These are phyloP conservation scores for Esox masquinongy DNA, from an alignment of 2,797 vertebrate genomes.

Conservation along the genomic window DNA sequence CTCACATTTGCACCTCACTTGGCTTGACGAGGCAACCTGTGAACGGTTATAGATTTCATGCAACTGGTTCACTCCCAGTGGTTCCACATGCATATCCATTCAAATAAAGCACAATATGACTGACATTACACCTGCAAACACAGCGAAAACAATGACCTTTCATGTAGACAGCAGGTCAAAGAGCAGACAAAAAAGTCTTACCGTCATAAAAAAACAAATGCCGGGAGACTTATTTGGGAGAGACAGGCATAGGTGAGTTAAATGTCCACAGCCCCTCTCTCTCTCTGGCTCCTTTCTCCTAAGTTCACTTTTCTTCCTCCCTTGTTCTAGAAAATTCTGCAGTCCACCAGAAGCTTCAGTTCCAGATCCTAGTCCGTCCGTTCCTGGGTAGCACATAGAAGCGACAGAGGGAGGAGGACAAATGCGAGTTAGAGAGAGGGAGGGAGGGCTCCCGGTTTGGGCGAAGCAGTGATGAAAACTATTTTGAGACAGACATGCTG, in stretches of 20 bases:
- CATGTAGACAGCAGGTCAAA: conserved; percentile 39
- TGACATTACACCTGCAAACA: neutral
- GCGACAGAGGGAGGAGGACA: conserved; percentile 52
- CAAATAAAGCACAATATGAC: neutral
- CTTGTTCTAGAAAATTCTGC: conserved; percentile 32
- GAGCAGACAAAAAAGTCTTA: conserved; percentile 51
- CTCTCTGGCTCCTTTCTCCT: conserved; percentile 62
- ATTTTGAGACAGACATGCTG: conserved; percentile 85
- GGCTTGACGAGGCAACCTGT: neutral
- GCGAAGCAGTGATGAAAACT: conserved; percentile 79
- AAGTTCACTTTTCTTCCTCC: conserved; percentile 47
- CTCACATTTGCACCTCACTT: neutral
- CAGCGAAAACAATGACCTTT: conserved; percentile 24
- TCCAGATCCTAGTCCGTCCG: conserved; percentile 57
- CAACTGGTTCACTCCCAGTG: neutral
- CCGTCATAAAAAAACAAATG: conserved; percentile 70
- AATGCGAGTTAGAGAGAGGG: conserved; percentile 62
- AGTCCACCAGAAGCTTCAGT: conserved; percentile 65
- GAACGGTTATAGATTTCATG: neutral
- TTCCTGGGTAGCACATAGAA: conserved; percentile 62
- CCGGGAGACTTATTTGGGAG: conserved; percentile 43
- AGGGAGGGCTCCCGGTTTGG: conserved; percentile 67
- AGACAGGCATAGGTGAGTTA: conserved; percentile 65
- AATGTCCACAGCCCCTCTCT: conserved; percentile 47
- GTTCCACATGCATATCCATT: no score